Evolutionary conservation across 2,113 vertebrate genomes (phyloP).

Genomic region (Larimichthys crocea): DNA sequence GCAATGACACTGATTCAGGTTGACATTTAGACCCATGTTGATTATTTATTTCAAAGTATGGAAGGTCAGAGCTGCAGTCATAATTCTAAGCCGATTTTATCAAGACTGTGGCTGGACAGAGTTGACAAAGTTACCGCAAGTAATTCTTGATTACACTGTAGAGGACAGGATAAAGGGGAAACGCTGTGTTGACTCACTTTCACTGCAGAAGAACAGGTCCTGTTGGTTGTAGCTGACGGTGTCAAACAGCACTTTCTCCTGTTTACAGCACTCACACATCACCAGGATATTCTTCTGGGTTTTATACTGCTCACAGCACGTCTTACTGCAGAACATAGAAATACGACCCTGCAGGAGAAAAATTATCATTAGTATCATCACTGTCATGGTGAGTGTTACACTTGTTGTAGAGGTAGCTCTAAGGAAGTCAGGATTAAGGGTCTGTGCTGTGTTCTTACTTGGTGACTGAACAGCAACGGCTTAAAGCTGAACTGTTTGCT

Average conservation of each 20-base stretch:
- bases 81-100: background rate
- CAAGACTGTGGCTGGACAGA: background rate
- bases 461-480: conserved; percentile 92
- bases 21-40: background rate
- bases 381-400: background rate
- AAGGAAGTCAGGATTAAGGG: background rate
- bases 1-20: background rate
- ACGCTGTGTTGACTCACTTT: conserved; percentile 84
- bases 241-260: conserved; percentile 92
- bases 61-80: background rate
- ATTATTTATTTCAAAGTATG: background rate
- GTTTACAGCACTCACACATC: conserved; percentile 91
- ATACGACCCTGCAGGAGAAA: conserved; percentile 87
- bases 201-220: conserved; percentile 92
- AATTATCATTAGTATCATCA: background rate
- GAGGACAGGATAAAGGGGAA: background rate
- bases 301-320: conserved; percentile 94
- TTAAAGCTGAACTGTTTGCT: conserved; percentile 88
- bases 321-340: conserved; percentile 92
- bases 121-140: background rate
- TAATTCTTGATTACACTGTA: background rate
- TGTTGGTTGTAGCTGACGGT: conserved; percentile 88
- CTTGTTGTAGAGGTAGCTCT: no score
- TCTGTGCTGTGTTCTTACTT: conserved; percentile 81
- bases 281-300: conserved; percentile 88